Base-by-base conservation (phyloP, 2,888 invertebrate genomes). In the Dynastes tityus region DNA sequence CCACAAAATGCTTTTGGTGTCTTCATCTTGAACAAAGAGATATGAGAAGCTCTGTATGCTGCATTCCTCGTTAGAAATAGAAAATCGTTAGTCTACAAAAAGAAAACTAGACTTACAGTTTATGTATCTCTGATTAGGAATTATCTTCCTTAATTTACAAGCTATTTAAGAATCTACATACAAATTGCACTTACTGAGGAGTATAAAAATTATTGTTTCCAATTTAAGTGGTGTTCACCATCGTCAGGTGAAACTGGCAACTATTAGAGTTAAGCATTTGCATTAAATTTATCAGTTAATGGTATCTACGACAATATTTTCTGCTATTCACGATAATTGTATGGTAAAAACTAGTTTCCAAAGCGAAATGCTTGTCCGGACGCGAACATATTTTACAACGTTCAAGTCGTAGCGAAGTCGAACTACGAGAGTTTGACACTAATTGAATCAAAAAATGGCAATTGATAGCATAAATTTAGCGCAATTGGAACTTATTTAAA, bases 181-280 rank as follows among this genome's bases (percentile, higher is more conserved):
- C 68, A 51, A 68, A 68, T 68, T 51, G 51, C 68, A 29, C 51
- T 51, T 37, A 45, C n/a, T 9, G n/a, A 3, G 16, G 29, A 11
- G 29, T 32, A 27, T 32, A 63, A 63, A 32, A 32, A 29, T 63
- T 29, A 29, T 63, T 32, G 27, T 32, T 32, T 63, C 63, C 27
- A 29, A 32, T 63, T 63, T 29, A 63, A n/a, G 13, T 63, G 11
- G 22, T 58, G 55, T 22, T 22, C 55, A 22, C 55, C n/a, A 68
- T 13, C n/a, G 51, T 4, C 68, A 53, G 29, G 29, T 68, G 68
- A 53, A 68, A 22, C 13, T 29, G n/a, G 27, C 22, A 8, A 27
- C 61, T 49, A 61, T 74, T 27, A 74, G 32, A 74, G 68, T 51
- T 58, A 74, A 61, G 73, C 45, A 74, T 74, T 61, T 45, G 40